These are phyloP conservation scores for Onchidella celtica DNA, from an alignment of 2,888 invertebrate genomes.

Conservation along the genomic window DNA sequence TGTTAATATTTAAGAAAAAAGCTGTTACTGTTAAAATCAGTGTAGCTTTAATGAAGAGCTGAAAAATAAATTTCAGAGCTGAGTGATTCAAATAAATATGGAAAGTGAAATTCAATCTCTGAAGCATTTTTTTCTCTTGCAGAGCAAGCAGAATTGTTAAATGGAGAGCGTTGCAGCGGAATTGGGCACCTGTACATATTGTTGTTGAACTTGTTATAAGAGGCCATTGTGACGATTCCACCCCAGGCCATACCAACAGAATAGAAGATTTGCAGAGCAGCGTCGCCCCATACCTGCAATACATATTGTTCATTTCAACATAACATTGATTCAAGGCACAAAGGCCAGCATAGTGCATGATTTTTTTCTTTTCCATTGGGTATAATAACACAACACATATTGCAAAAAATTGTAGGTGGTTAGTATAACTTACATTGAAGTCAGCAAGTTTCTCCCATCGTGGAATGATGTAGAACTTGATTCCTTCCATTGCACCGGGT, in stretches of 20 bases:
- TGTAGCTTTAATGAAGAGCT: no score
- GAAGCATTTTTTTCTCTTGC: no score
- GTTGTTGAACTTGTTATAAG: slow-evolving; percentile 77
- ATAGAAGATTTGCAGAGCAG: slow-evolving; percentile 79
- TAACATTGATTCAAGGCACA: neutral
- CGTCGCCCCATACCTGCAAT: slow-evolving; percentile 78
- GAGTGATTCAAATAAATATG: no score
- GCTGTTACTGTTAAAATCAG: no score
- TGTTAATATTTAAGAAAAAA: no score
- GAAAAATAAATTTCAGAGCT: no score
- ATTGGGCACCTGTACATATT: slow-evolving; percentile 75
- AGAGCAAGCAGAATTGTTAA: no score
- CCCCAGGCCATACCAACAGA: slow-evolving; percentile 79
- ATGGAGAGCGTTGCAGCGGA: neutral
- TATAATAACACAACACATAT: neutral
- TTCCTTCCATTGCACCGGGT: slow-evolving; percentile 73
- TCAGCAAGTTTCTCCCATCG: slow-evolving; percentile 70
- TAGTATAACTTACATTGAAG: slow-evolving; percentile 64
- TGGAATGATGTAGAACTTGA: slow-evolving; percentile 74
- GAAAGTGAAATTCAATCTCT: no score
- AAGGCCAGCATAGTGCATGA: neutral
- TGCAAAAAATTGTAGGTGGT: no score
- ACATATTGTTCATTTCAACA: neutral
- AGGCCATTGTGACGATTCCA: slow-evolving; percentile 76
- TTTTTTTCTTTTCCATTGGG: neutral